Percentiles rank a stretch among this genome's conserved stretches.
Conservation (phyloP, 2,113 vertebrate species). For the Electrona antarctica region DNA sequence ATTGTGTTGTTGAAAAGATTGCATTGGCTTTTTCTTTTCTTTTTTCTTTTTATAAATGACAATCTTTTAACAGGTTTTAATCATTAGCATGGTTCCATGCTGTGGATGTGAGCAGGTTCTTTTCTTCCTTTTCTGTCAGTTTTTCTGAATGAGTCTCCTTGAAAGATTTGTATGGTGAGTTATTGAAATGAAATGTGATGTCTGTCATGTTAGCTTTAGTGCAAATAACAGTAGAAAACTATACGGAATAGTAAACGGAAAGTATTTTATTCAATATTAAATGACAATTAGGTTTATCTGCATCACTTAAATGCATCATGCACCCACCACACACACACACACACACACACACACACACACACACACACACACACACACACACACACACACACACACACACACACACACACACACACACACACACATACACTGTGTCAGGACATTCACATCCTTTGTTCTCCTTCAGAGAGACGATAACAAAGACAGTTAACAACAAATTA, state of each 20-base stretch:
- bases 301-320: no score
- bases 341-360: constrained; percentile 2
- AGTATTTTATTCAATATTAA: no score
- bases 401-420: no score
- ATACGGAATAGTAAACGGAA: no score
- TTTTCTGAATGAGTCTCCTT: neutral
- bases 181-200: neutral
- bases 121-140: neutral
- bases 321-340: no score
- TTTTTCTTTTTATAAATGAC: no score
- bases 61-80: neutral
- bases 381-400: neutral
- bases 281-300: no score
- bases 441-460: constrained; percentile 67
- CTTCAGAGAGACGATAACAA: constrained; percentile 56
- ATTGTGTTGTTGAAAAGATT: neutral
- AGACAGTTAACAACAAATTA: constrained; percentile 62
- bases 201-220: no score
- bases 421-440: constrained; percentile 26
- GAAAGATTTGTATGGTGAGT: neutral
- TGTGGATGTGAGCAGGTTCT: neutral
- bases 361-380: neutral
- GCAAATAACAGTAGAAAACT: no score
- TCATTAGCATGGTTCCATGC: neutral
- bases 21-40: no score